Evolutionary conservation across 37 sponge, comb jelly and placozoan species (phyloP).

Genomic region (Haliclona indistincta): DNA sequence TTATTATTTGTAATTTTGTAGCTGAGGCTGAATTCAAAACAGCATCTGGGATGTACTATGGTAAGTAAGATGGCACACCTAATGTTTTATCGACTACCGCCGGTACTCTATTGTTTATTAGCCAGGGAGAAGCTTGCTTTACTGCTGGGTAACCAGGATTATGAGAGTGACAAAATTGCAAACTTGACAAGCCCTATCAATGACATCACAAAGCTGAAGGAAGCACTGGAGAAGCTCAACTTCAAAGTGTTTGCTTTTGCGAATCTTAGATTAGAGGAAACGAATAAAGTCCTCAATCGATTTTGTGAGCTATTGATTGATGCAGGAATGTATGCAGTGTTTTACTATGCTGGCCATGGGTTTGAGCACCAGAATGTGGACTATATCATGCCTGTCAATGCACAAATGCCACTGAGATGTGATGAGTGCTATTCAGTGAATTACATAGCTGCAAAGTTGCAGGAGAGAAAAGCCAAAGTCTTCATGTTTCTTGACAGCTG

Average conservation of each 20-base stretch:
- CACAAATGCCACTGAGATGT: not conserved
- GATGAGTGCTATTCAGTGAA: conserved; percentile 18
- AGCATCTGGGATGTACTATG: conserved; percentile 9
- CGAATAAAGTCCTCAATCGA: conserved; percentile 16
- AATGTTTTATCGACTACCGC: not conserved
- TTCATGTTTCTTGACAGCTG: conserved; percentile 45
- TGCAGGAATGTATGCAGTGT: conserved; percentile 48
- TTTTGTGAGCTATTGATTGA: conserved; percentile 26
- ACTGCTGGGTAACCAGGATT: conserved; percentile 56
- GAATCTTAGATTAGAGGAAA: conserved; percentile 36
- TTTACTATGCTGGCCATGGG: conserved; percentile 75
- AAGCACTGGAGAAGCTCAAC: conserved; percentile 10
- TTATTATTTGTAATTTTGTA: not conserved
- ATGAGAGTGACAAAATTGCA: not conserved
- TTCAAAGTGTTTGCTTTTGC: conserved; percentile 47
- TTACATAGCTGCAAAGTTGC: conserved; percentile 14
- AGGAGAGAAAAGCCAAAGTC: conserved; percentile 16
- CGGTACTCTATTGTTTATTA: conserved; percentile 4
- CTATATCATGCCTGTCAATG: conserved; percentile 66
- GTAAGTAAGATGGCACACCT: not conserved
- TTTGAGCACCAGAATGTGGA: conserved; percentile 8
- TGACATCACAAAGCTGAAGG: conserved; percentile 21
- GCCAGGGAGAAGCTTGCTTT: conserved; percentile 62
- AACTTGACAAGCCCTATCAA: conserved; percentile 14
- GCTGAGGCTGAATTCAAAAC: conserved; percentile 1